Percentiles rank a stretch among this genome's conserved stretches.
Conservation (phyloP, 2,113 vertebrate species). For the Silurus meridionalis region DNA sequence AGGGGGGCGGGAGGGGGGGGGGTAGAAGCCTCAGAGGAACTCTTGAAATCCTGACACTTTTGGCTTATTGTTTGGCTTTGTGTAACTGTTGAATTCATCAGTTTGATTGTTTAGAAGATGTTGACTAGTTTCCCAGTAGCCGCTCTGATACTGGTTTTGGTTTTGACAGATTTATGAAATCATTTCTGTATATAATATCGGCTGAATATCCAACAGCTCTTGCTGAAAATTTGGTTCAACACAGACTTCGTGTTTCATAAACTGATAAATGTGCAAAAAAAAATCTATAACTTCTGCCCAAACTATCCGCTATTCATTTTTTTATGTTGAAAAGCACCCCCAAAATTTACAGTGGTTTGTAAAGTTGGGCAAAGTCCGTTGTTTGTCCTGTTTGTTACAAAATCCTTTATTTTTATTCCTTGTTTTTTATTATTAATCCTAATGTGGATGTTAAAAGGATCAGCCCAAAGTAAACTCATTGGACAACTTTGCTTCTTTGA, state of each 20-base stretch:
- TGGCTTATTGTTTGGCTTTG: too few relatives aligned
- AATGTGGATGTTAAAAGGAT: slow-evolving; percentile 5
- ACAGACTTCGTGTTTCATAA: neutral
- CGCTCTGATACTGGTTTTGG: neutral
- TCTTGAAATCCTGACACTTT: too few relatives aligned
- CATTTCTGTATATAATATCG: neutral
- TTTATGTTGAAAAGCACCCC: neutral
- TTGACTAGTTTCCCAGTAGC: neutral
- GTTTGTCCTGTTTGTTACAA: neutral
- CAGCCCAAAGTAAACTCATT: slow-evolving; percentile 19
- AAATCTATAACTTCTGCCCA: neutral
- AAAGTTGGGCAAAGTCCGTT: neutral
- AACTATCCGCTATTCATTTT: neutral
- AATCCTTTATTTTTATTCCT: neutral
- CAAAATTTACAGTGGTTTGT: neutral
- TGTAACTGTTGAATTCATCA: too few relatives aligned
- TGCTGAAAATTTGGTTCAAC: neutral
- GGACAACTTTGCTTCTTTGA: slow-evolving; percentile 21
- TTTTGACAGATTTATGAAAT: neutral
- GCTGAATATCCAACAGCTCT: neutral
- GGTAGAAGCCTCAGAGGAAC: too few relatives aligned
- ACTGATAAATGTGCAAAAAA: neutral
- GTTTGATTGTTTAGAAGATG: neutral
- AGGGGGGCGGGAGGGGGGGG: too few relatives aligned
- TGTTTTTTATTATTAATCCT: neutral